Base-by-base conservation (phyloP, 1,140 invertebrate genomes). In the Odontomachus brunneus region DNA sequence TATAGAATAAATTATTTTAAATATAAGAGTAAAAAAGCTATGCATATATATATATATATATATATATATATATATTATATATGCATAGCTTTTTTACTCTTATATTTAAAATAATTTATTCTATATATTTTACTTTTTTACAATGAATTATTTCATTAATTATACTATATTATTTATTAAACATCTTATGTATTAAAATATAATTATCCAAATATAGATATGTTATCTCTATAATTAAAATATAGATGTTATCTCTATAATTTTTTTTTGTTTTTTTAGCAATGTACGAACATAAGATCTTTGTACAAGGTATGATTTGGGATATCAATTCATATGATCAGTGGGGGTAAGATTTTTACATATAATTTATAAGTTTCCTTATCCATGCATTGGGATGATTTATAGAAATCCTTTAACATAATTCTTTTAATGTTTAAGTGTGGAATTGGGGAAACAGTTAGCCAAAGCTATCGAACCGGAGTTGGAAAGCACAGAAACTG, bases 251-350 rank as follows among this genome's bases (percentile, higher is more conserved):
- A n/a, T n/a, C 9, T 26, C 12, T 67, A 1, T 24, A 44, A 74
- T 85, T 82, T 84, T 60, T 76, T 63, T 66, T 57, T 19, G 48
- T 7, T 67, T 26, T 76, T 75, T 44, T 93, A 98, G 98, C 97
- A 24, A 96, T 98, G 92, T 99, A 99, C 93, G 99, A 99, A 94
- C 98, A 99, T 92, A 99, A 99, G 94, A 99, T 99, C 88, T 99
- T 99, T 95, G 96, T 97, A 2, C 99, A 99, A 95, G 99, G 99
- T 76, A 96, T 99, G 17, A 98, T 99, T 89, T 99, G 99, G 99
- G 97, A 99, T 93, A 99, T 99, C 90, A 99, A 99, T 94, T 99
- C 99, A 0, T 99, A 97, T 94, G 99, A 99, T 95, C 99, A 99
- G 94, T 99, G 99, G 99, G 99, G 99, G 97, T 97, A 95, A 95